Evolutionary conservation across 2,797 vertebrate species (phyloP), one percentile per base, ranked within the genome.

Genomic region (Tapirus indicus): DNA sequence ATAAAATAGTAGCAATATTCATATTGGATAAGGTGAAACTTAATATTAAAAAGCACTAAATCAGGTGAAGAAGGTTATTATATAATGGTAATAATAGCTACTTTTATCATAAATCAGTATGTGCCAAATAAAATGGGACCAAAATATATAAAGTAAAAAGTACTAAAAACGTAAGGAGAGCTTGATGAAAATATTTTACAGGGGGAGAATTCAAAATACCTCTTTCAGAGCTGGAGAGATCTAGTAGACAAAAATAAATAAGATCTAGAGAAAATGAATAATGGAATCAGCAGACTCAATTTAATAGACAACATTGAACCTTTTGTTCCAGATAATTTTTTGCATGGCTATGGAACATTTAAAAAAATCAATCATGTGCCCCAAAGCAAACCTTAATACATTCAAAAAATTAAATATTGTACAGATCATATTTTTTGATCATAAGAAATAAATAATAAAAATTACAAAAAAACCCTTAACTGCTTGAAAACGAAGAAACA

Each of bases 401-500:
- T 83, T 87, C 0, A 84, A 95, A 88, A 90, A 20, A 38, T 71
- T 89, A 84, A 69, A 11, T 85, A 35, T 71, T 38, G 71, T 79
- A 60, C 41, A 82, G 60, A 88, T 27, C 21, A 21, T 85, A 62
- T 77, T 80, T 95, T 52, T 75, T 62, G 54, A 64, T 88, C 21
- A 58, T 49, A 74, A 69, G 60, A 94, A 75, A 71, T 84, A 90
- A 78, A 18, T 68, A 54, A 35, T 64, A 47, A 68, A 38, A 80
- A 62, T 35, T 25, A 87, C 3, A 1, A 38, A 32, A 80, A 82
- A 74, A 38, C 49, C 13, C 49, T 17, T 77, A 75, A 69, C 44
- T 52, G 32, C 60, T 80, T 85, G 69, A 80, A 88, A 85, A 72
- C 52, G 60, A 91, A 94, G 84, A 95, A 49, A 62, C 10, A 41